Evolutionary conservation across 1,140 invertebrate species (phyloP).

Genomic region (Laupala kohalensis): DNA sequence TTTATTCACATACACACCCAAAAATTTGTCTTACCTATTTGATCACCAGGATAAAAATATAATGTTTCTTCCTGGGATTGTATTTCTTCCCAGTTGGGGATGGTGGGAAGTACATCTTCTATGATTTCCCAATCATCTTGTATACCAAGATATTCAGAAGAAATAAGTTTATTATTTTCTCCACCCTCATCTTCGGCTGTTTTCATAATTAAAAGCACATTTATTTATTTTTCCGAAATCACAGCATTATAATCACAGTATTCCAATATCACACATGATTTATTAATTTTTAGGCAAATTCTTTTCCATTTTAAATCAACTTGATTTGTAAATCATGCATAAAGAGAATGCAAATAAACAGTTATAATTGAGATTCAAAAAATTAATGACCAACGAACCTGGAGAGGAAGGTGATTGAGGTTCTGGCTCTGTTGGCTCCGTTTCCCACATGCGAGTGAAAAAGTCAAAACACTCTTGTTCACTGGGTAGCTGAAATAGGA

Average conservation of each 20-base stretch:
- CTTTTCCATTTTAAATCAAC: constrained; percentile 7
- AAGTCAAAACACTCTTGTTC: constrained; percentile 20
- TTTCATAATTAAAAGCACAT: not conserved
- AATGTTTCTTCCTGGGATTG: constrained; percentile 17
- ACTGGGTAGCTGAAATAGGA: constrained; percentile 17
- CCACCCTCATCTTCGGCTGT: constrained; percentile 8
- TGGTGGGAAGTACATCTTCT: constrained; percentile 7
- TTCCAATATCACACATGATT: not conserved
- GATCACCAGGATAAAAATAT: constrained; percentile 20
- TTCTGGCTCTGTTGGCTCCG: constrained; percentile 8
- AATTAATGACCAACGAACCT: not conserved
- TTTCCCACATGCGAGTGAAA: constrained; percentile 22
- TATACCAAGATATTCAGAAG: constrained; percentile 18
- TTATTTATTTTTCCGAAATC: not conserved
- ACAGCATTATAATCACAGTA: not conserved
- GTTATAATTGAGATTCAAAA: not conserved
- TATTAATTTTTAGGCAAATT: not conserved
- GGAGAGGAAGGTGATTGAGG: not conserved
- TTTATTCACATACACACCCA: not conserved
- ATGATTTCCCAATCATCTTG: constrained; percentile 15
- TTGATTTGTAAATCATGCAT: constrained; percentile 12
- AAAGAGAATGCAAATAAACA: not conserved
- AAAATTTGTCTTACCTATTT: constrained; percentile 16
- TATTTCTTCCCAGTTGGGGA: constrained; percentile 10
- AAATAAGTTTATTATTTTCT: constrained; percentile 15